Conservation (phyloP, 2,888 invertebrate genomes). For the Drosophila flavopinicola region DNA sequence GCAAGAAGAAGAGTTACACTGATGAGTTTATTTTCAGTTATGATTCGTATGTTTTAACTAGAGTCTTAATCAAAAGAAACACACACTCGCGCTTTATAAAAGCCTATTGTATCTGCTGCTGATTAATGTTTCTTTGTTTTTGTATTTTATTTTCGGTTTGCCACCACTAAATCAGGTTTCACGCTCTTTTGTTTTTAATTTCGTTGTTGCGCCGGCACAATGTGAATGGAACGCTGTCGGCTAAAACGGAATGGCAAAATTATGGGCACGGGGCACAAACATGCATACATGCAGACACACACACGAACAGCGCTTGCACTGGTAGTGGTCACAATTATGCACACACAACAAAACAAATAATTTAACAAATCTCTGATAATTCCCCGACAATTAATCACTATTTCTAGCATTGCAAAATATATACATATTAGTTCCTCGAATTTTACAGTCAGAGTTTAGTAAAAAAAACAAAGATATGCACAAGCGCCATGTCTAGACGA, state of each 20-base stretch:
- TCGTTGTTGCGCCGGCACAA: conserved; percentile 33
- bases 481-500: conserved; percentile 40
- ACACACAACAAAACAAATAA: conserved; percentile 67
- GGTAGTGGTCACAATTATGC: conserved; percentile 48
- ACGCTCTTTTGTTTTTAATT: conserved; percentile 55
- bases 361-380: conserved; percentile 33
- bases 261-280: conserved; percentile 31
- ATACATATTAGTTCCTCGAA: background rate
- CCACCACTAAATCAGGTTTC: conserved; percentile 55
- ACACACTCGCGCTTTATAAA: background rate
- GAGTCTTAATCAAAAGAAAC: conserved; percentile 4
- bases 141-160: conserved; percentile 22
- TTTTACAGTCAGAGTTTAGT: conserved; percentile 2
- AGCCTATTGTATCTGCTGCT: conserved; percentile 27
- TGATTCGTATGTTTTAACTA: conserved; percentile 6
- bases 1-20: conserved; percentile 27
- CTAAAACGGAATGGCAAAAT: conserved; percentile 40
- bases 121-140: conserved; percentile 22
- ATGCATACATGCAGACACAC: conserved; percentile 1
- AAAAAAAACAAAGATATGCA: conserved; percentile 25
- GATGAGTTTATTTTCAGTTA: conserved; percentile 35
- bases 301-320: conserved; percentile 16
- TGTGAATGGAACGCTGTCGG: conserved; percentile 43
- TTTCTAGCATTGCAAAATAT: conserved; percentile 27
- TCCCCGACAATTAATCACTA: conserved; percentile 39